Evolutionary conservation across 2,888 invertebrate genomes (phyloP).

Genomic region (Athalia cordata): DNA sequence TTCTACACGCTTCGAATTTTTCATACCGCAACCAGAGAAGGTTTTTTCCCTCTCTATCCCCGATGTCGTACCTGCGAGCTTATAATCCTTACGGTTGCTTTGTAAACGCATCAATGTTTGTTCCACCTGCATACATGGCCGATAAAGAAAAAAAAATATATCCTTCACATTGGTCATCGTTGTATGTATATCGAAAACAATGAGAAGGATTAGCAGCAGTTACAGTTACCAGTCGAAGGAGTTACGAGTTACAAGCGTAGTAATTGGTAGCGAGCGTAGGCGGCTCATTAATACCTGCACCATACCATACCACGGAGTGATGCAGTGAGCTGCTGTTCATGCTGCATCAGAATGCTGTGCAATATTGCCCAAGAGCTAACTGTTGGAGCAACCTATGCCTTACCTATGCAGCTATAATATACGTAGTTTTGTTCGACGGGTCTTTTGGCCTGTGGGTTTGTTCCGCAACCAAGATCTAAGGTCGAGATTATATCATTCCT

Average conservation of each 20-base stretch:
- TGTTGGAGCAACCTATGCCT: background rate
- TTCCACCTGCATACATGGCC: background rate
- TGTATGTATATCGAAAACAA: conserved; percentile 53
- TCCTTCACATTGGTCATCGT: too few species aligned
- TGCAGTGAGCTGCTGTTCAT: background rate
- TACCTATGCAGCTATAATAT: background rate
- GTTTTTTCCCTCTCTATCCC: too few species aligned
- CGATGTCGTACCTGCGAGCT: too few species aligned
- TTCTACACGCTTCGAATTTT: conserved; percentile 62
- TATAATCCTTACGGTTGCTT: background rate
- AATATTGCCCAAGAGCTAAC: background rate
- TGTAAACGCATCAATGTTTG: background rate
- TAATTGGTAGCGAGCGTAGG: conserved; percentile 64
- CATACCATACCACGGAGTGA: conserved; percentile 44
- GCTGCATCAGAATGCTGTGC: background rate
- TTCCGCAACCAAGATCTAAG: conserved; percentile 29
- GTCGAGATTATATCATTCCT: conserved; percentile 30
- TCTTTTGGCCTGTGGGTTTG: conserved; percentile 41
- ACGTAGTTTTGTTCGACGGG: background rate
- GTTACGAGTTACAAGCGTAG: conserved; percentile 59
- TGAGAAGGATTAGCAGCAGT: conserved; percentile 51
- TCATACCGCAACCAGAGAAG: conserved; percentile 38
- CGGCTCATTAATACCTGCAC: conserved; percentile 64
- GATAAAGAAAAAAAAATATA: background rate
- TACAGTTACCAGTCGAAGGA: conserved; percentile 54